A percentile compares a stretch with the other conserved stretches of the same genome.
Conservation (phyloP, 2,113 vertebrate species). For the Todiramphus saurophagus region DNA sequence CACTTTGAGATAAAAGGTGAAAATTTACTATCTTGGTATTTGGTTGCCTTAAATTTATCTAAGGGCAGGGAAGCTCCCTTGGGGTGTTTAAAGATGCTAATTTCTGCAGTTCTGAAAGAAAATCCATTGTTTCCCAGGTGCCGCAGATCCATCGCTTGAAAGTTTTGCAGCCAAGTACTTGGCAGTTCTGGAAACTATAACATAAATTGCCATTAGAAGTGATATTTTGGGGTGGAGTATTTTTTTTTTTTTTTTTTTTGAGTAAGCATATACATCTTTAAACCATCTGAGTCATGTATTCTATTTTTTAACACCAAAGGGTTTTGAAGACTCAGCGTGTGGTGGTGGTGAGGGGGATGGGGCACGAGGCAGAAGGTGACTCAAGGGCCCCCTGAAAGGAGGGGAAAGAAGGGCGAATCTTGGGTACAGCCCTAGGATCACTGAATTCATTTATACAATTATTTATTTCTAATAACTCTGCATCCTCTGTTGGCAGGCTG, state of each 20-base stretch:
- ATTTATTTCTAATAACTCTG: neutral
- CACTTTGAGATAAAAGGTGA: neutral
- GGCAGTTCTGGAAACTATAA: neutral
- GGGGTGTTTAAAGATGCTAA: neutral
- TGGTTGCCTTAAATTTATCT: neutral
- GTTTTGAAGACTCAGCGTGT: conserved; percentile 6
- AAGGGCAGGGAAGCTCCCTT: neutral
- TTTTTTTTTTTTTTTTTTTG: neutral
- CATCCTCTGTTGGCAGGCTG: neutral
- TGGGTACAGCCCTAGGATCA: neutral
- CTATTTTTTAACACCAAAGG: conserved; percentile 8
- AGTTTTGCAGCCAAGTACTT: neutral
- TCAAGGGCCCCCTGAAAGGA: neutral
- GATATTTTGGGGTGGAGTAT: neutral
- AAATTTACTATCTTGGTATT: neutral
- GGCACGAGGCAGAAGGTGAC: neutral
- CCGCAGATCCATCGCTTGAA: rapidly evolving
- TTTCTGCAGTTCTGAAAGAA: neutral
- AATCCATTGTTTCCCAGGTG: neutral
- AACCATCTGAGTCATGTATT: conserved; percentile 14
- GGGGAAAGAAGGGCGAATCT: neutral
- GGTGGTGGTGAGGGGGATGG: neutral
- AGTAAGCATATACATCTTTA: neutral
- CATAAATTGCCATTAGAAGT: neutral
- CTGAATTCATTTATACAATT: neutral